phyloP scores from a whole-genome alignment of 2,797 vertebrate species.

The Capromys pilorides region DNA sequence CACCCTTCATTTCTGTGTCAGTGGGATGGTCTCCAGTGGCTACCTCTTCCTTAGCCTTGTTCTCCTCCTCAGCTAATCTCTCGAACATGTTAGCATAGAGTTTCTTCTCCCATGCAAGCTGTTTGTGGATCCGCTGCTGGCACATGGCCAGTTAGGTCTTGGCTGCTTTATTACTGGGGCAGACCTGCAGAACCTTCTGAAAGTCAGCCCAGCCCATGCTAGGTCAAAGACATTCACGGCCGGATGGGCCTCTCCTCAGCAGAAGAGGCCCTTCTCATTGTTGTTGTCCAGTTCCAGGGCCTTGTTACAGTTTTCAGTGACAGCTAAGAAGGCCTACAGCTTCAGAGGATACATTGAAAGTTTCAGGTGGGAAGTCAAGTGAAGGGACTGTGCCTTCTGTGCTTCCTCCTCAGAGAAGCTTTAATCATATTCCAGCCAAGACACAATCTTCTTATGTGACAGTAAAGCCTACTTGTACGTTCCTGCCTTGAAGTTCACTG shows the following conservation, averaged over 20 bases:
- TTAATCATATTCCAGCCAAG: slow-evolving; percentile 95
- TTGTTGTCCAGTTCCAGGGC: slow-evolving; percentile 92
- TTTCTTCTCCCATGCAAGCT: slow-evolving; percentile 95
- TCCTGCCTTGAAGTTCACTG: slow-evolving; percentile 95
- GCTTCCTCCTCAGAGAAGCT: slow-evolving; percentile 88
- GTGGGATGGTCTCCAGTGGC: slow-evolving; percentile 66
- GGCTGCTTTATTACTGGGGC: slow-evolving; percentile 96
- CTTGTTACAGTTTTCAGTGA: slow-evolving; percentile 96
- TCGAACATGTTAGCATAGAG: slow-evolving; percentile 99
- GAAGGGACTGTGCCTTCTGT: slow-evolving; percentile 87
- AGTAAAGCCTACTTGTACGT: slow-evolving; percentile 94
- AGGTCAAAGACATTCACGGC: slow-evolving; percentile 94
- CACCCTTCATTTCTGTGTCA: slow-evolving; percentile 84
- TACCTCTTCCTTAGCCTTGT: slow-evolving; percentile 84
- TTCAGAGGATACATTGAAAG: slow-evolving; percentile 97
- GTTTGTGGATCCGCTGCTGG: slow-evolving; percentile 93
- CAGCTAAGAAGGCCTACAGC: slow-evolving; percentile 90
- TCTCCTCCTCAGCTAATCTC: slow-evolving; percentile 93
- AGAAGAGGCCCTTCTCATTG: slow-evolving; percentile 97
- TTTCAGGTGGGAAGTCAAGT: slow-evolving; percentile 95
- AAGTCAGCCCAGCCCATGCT: slow-evolving; percentile 92
- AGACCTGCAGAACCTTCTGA: slow-evolving; percentile 93
- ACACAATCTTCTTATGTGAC: slow-evolving; percentile 96
- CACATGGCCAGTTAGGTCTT: slow-evolving; percentile 92
- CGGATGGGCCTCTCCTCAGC: slow-evolving; percentile 93